phyloP scores from a whole-genome alignment of 2,888 invertebrate genomes.

The Diabrotica balteata region DNA sequence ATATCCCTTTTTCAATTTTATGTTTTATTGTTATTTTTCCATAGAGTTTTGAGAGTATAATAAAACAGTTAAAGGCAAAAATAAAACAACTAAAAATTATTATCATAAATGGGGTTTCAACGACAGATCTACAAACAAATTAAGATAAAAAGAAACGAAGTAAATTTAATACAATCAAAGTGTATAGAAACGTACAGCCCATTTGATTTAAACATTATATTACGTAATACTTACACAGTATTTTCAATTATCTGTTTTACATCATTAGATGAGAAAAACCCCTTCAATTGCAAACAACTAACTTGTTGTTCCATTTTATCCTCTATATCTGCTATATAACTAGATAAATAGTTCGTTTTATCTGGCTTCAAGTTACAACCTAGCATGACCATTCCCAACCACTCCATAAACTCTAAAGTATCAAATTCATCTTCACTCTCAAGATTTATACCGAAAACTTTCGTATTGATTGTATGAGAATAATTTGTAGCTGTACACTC shows the following conservation, averaged over 20 bases:
- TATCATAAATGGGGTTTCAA: too few relatives aligned
- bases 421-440: constrained; percentile 46
- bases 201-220: too few relatives aligned
- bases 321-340: constrained; percentile 58
- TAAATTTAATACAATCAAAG: neutral
- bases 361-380: constrained; percentile 56
- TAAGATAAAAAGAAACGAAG: too few relatives aligned
- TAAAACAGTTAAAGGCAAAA: too few relatives aligned
- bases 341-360: constrained; percentile 51
- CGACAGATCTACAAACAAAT: too few relatives aligned
- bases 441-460: constrained; percentile 56
- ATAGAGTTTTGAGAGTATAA: too few relatives aligned
- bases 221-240: constrained; percentile 22
- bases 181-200: too few relatives aligned
- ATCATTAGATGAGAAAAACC: constrained; percentile 61
- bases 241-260: constrained; percentile 51
- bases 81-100: too few relatives aligned
- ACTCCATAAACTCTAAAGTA: constrained; percentile 62
- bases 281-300: constrained; percentile 60
- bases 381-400: constrained; percentile 64
- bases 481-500: constrained; percentile 59
- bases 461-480: constrained; percentile 53
- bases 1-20: too few relatives aligned
- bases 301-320: constrained; percentile 51
- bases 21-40: too few relatives aligned